Conservation (phyloP, 2,797 vertebrate genomes). For the Eulemur mongoz region DNA sequence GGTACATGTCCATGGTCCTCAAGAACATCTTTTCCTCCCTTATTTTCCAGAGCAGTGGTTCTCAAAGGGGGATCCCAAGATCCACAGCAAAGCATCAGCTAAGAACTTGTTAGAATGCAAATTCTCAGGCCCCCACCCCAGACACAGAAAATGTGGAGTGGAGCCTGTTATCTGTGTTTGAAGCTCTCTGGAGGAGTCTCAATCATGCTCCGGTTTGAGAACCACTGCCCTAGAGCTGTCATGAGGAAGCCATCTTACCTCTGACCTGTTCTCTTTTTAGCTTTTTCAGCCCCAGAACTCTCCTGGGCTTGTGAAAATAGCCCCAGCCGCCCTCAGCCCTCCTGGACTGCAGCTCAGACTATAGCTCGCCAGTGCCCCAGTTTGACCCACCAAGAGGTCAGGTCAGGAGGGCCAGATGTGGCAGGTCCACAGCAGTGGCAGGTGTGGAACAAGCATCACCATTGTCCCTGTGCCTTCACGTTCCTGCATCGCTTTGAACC, state of each 20-base stretch:
- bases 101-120: not conserved
- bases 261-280: not conserved
- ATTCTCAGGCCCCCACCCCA: not conserved
- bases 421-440: not conserved
- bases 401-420: fast-evolving
- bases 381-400: not conserved
- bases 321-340: not conserved
- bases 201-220: not conserved
- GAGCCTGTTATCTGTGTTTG: not conserved
- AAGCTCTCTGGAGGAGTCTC: not conserved
- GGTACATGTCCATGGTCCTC: not conserved
- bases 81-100: too few species aligned
- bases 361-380: not conserved
- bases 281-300: not conserved
- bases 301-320: not conserved
- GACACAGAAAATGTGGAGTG: not conserved
- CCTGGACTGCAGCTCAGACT: not conserved
- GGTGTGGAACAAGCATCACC: not conserved
- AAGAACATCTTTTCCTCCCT: not conserved
- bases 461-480: not conserved
- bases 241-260: not conserved
- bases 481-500: not conserved
- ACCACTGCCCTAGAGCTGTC: not conserved
- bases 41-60: not conserved
- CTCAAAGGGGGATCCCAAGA: not conserved